Conservation (phyloP, 2,113 vertebrate species). For the Rhombomys opimus region DNA sequence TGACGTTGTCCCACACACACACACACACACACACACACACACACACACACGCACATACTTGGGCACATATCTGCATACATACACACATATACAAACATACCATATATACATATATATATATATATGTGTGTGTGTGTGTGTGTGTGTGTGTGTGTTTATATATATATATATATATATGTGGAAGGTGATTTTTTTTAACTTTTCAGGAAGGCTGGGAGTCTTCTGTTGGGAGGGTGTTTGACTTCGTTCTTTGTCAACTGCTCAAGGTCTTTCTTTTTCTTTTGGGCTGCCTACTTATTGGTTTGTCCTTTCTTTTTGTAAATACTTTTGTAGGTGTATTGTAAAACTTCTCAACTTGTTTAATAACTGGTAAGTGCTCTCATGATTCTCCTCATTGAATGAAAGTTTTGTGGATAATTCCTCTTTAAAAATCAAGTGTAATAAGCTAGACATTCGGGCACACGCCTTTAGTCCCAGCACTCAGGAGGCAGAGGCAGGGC, state of each 20-base stretch:
- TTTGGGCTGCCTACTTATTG: neutral
- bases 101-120: too few relatives aligned
- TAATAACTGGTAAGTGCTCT: neutral
- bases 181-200: neutral
- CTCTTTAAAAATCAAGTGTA: neutral
- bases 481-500: neutral
- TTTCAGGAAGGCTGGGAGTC: neutral
- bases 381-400: neutral
- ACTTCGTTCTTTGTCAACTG: neutral
- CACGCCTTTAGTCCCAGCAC: neutral
- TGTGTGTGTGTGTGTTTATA: too few relatives aligned
- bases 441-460: neutral
- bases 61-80: neutral
- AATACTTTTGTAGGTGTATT: neutral
- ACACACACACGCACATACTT: neutral
- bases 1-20: neutral
- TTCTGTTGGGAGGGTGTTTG: neutral
- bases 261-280: neutral
- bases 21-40: neutral
- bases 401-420: neutral
- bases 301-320: neutral
- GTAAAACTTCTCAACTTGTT: constrained; percentile 9
- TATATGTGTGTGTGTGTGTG: too few relatives aligned
- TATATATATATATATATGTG: neutral
- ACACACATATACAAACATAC: too few relatives aligned